These are phyloP conservation scores for Gambelia wislizenii DNA, from an alignment of 2,797 vertebrate species.

Conservation along the genomic window DNA sequence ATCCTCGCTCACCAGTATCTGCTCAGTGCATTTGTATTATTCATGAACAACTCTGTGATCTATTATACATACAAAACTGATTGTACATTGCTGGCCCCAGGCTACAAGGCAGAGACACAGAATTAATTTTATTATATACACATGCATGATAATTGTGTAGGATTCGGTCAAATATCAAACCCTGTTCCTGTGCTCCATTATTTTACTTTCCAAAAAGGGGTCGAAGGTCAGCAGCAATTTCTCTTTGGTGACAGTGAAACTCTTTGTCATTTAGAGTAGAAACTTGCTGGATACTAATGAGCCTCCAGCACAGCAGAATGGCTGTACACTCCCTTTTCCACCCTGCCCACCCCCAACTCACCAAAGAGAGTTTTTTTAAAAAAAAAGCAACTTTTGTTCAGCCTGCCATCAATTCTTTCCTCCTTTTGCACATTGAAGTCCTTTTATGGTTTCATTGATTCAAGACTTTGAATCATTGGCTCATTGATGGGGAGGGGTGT, in stretches of 20 bases:
- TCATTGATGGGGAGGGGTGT: no score
- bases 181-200: slow-evolving; percentile 85
- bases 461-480: neutral
- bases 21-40: slow-evolving; percentile 98
- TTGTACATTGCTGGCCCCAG: slow-evolving; percentile 92
- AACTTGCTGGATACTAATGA: slow-evolving; percentile 77
- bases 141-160: slow-evolving; percentile 98
- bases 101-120: slow-evolving; percentile 94
- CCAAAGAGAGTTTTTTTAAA: slow-evolving; percentile 62
- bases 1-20: slow-evolving; percentile 93
- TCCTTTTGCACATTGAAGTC: slow-evolving; percentile 46
- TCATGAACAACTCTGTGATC: slow-evolving; percentile 99
- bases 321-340: slow-evolving; percentile 59
- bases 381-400: slow-evolving; percentile 62
- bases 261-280: slow-evolving; percentile 78
- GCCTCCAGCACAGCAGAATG: slow-evolving; percentile 67
- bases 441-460: slow-evolving; percentile 41
- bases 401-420: slow-evolving; percentile 61
- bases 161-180: slow-evolving; percentile 94
- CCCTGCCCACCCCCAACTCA: slow-evolving; percentile 39
- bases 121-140: slow-evolving; percentile 99
- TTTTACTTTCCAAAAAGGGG: slow-evolving; percentile 79
- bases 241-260: slow-evolving; percentile 75
- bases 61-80: slow-evolving; percentile 99
- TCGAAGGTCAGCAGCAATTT: slow-evolving; percentile 80